These are phyloP conservation scores for Atta cephalotes DNA, from an alignment of 1,140 invertebrate genomes.

Conservation along the genomic window DNA sequence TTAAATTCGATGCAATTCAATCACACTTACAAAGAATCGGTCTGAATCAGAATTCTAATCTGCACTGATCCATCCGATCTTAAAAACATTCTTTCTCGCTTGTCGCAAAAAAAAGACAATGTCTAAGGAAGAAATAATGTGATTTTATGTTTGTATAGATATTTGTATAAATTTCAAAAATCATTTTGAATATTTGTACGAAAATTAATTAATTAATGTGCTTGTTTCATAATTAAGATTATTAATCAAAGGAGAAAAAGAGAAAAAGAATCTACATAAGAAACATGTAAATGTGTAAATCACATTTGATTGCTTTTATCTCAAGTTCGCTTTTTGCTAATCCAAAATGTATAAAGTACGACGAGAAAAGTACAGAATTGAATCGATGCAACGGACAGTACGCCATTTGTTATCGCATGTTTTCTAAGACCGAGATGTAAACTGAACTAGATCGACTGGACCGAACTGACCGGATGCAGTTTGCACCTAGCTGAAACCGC, in stretches of 20 bases:
- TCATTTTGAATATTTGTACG: not conserved
- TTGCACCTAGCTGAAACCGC: conserved; percentile 50
- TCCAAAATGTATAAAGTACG: not conserved
- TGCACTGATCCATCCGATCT: not conserved
- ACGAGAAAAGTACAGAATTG: conserved; percentile 33
- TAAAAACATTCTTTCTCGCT: not conserved
- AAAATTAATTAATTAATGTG: not conserved
- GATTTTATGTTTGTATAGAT: not conserved
- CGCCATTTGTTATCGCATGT: conserved; percentile 26
- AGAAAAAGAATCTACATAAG: not conserved
- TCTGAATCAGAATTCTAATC: not conserved
- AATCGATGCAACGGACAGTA: conserved; percentile 20
- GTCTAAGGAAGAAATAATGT: not conserved
- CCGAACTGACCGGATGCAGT: conserved; percentile 26
- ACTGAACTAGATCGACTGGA: conserved; percentile 41
- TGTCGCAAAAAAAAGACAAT: no score
- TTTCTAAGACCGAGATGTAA: conserved; percentile 41
- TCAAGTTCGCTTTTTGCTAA: conserved; percentile 11
- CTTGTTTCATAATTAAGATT: not conserved
- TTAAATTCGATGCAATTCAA: conserved; percentile 19
- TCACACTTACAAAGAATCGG: not conserved
- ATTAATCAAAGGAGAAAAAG: not conserved
- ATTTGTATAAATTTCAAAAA: not conserved
- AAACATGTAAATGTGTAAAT: not conserved
- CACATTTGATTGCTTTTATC: not conserved